Conservation (phyloP, 37 sponge, comb jelly and placozoan genomes). For the Crambe crambe region DNA sequence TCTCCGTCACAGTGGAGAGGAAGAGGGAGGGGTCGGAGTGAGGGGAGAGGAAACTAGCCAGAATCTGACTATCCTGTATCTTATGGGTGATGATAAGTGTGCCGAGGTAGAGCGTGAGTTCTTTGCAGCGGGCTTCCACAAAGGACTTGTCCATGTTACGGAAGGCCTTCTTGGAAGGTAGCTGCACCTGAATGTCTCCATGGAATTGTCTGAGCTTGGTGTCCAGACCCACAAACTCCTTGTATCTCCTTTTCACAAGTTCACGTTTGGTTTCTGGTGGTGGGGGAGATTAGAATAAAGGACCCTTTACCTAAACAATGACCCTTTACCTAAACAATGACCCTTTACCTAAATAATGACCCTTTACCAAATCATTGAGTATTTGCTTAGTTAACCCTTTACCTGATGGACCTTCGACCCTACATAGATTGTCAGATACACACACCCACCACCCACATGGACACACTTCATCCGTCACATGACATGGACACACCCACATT, state of each 20-base stretch:
- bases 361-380: neutral
- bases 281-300: neutral
- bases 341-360: neutral
- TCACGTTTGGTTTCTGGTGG: neutral
- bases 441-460: constrained; percentile 12
- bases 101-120: constrained; percentile 51
- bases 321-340: neutral
- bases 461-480: too few species aligned
- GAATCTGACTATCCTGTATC: constrained; percentile 27
- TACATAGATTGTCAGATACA: neutral
- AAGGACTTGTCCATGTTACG: constrained; percentile 57
- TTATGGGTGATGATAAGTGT: neutral
- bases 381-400: neutral
- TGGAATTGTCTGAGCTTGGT: constrained; percentile 59
- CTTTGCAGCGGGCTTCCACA: constrained; percentile 43
- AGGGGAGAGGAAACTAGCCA: constrained; percentile 44
- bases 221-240: constrained; percentile 69
- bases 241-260: constrained; percentile 35
- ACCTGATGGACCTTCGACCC: neutral
- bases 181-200: constrained; percentile 7
- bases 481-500: too few species aligned
- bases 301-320: neutral
- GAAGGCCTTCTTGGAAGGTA: constrained; percentile 57
- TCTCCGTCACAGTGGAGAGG: constrained; percentile 48
- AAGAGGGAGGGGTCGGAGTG: constrained; percentile 50